Evolutionary conservation across 2,797 vertebrate species (phyloP).

Genomic region (Sebastes diploproa): DNA sequence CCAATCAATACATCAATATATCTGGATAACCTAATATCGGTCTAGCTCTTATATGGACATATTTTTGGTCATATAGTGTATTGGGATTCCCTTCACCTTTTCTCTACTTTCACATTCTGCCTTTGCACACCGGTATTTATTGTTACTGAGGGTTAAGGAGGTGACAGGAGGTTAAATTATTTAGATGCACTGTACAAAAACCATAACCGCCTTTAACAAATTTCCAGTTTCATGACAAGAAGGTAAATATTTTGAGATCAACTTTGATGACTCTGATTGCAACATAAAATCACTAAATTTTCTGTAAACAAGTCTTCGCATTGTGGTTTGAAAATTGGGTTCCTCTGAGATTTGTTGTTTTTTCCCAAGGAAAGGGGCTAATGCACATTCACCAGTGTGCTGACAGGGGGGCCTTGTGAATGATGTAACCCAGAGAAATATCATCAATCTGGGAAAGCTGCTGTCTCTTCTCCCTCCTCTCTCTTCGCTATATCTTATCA

Average conservation of each 20-base stretch:
- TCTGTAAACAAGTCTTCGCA: not conserved
- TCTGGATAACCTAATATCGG: not conserved
- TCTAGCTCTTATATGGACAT: not conserved
- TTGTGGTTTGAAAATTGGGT: constrained; percentile 5
- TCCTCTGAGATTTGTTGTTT: constrained; percentile 37
- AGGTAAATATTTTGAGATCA: not conserved
- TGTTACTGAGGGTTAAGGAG: not conserved
- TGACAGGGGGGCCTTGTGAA: constrained; percentile 29
- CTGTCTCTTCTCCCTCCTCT: constrained; percentile 5
- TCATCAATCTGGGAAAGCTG: constrained; percentile 52
- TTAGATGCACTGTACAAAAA: not conserved
- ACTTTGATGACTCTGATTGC: constrained; percentile 2
- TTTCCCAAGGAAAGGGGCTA: constrained; percentile 34
- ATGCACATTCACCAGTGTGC: constrained; percentile 42
- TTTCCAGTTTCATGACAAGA: not conserved
- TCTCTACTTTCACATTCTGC: too few relatives aligned
- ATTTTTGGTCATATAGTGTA: not conserved
- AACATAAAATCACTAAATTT: not conserved
- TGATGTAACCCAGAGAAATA: constrained; percentile 78
- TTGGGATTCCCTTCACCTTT: not conserved
- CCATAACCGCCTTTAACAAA: too few relatives aligned
- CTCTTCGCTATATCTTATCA: constrained; percentile 44
- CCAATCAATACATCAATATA: not conserved
- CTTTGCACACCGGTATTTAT: not conserved
- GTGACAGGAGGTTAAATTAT: not conserved